phyloP scores from a whole-genome alignment of 2,113 vertebrate species.

The Microcebus murinus region DNA sequence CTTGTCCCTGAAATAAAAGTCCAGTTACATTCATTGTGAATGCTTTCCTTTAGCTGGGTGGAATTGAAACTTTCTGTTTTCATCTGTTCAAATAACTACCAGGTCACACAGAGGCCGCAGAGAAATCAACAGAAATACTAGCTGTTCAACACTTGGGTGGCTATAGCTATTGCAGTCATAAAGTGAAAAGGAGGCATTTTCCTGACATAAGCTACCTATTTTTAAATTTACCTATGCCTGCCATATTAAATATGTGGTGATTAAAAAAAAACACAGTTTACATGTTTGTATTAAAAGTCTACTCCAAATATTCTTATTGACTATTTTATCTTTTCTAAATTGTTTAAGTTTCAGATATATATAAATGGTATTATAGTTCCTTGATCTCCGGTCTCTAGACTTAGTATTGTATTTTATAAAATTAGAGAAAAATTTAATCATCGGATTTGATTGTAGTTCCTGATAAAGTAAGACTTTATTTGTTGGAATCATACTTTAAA shows the following conservation, averaged over 20 bases:
- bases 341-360: background rate
- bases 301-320: conserved; percentile 6
- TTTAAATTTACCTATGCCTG: background rate
- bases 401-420: conserved; percentile 13
- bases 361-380: background rate
- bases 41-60: background rate
- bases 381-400: background rate
- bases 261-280: conserved; percentile 20
- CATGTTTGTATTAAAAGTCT: background rate
- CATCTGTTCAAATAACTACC: conserved; percentile 36
- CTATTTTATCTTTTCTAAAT: conserved; percentile 2
- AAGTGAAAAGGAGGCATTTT: background rate
- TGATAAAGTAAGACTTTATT: background rate
- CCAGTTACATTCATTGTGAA: conserved; percentile 19
- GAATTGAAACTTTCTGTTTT: conserved; percentile 54
- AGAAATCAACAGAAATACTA: conserved; percentile 41
- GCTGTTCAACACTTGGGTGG: background rate
- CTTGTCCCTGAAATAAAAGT: conserved; percentile 31
- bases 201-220: background rate
- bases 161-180: background rate
- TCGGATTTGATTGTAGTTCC: background rate
- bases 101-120: conserved; percentile 37
- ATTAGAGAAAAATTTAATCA: background rate
- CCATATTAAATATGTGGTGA: background rate
- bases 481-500: conserved; percentile 41